Conservation (phyloP, 2,797 vertebrate species). For the Siniperca undulata region DNA sequence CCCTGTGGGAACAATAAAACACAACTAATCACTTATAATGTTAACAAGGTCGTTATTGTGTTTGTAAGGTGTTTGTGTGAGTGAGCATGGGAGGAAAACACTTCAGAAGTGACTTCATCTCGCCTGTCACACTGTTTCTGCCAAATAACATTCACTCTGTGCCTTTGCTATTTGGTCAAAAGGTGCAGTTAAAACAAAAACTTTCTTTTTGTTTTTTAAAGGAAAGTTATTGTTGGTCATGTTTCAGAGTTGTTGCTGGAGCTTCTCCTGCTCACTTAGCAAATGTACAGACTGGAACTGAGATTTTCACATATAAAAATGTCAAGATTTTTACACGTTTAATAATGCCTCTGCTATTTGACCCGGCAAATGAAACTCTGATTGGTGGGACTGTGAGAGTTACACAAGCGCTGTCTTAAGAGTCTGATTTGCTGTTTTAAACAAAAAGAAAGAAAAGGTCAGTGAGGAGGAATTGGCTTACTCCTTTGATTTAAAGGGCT, state of each 20-base stretch:
- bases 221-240: constrained; percentile 33
- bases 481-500: constrained; percentile 63
- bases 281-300: constrained; percentile 44
- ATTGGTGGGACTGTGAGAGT: constrained; percentile 16
- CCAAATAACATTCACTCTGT: constrained; percentile 33
- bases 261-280: constrained; percentile 41
- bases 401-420: constrained; percentile 7
- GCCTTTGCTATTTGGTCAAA: constrained; percentile 28
- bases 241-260: constrained; percentile 50
- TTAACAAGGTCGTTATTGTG: constrained; percentile 74
- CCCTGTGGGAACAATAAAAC: constrained; percentile 80
- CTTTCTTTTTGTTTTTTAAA: background rate
- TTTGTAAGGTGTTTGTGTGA: constrained; percentile 58
- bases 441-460: constrained; percentile 64
- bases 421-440: constrained; percentile 52
- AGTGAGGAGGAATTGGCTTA: constrained; percentile 50
- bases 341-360: constrained; percentile 18
- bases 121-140: constrained; percentile 42
- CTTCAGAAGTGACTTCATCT: constrained; percentile 63
- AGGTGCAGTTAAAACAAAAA: constrained; percentile 23
- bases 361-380: constrained; percentile 29
- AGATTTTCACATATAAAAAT: constrained; percentile 37
- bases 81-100: constrained; percentile 57
- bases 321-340: constrained; percentile 41
- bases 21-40: constrained; percentile 71